These are phyloP conservation scores for Vidua chalybeata DNA, from an alignment of 2,113 vertebrate species.

Conservation along the genomic window DNA sequence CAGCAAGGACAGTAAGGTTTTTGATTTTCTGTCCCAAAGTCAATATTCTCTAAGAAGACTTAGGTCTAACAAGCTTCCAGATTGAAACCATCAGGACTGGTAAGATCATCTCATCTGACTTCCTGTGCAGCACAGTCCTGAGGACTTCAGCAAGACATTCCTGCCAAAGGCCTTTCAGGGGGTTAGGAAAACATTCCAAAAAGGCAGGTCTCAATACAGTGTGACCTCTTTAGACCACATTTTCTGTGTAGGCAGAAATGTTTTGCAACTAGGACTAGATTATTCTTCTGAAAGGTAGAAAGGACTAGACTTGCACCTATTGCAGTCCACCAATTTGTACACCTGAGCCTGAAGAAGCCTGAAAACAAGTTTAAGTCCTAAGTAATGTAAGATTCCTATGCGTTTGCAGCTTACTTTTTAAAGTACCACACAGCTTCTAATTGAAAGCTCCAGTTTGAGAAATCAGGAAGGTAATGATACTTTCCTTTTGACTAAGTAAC, in stretches of 20 bases:
- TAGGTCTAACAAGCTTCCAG: not conserved
- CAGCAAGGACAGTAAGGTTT: not conserved
- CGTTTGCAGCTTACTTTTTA: not conserved
- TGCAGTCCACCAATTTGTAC: not conserved
- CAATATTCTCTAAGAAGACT: not conserved
- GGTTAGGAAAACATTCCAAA: not conserved
- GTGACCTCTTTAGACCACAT: not conserved
- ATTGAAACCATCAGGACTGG: not conserved
- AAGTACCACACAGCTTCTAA: not conserved
- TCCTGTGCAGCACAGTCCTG: not conserved
- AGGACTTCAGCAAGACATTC: not conserved
- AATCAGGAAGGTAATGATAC: not conserved
- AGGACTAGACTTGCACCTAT: not conserved
- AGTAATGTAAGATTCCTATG: not conserved
- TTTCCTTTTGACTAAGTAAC: not conserved
- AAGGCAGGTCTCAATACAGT: fast-evolving
- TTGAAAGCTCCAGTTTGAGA: not conserved
- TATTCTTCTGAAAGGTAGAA: not conserved
- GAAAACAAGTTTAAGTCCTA: not conserved
- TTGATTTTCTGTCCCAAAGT: not conserved
- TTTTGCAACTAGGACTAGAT: not conserved
- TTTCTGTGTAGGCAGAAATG: not conserved
- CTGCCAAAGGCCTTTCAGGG: not conserved
- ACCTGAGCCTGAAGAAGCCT: not conserved
- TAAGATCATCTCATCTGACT: not conserved